Percentiles rank a stretch among this genome's conserved stretches.
Evolutionary conservation across 2,113 vertebrate genomes (phyloP).

Genomic region (Psittacula cyanocephala): DNA sequence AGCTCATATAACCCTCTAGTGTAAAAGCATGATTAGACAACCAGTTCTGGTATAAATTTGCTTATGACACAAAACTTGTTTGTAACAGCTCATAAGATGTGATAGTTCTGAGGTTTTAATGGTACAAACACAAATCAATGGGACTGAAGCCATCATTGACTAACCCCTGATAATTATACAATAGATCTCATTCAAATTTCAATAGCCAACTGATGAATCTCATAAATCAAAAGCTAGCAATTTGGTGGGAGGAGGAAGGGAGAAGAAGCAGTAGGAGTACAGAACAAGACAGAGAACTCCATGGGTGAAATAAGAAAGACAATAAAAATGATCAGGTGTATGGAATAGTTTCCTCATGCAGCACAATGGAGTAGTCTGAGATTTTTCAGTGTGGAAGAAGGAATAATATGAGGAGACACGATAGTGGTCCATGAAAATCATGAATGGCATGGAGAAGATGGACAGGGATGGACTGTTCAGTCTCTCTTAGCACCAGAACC

Average conservation of each 20-base stretch:
- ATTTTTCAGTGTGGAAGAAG: neutral
- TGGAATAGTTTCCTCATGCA: neutral
- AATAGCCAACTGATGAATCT: neutral
- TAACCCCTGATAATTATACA: neutral
- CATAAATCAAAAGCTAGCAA: neutral
- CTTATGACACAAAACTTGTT: neutral
- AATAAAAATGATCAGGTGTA: neutral
- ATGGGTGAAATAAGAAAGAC: neutral
- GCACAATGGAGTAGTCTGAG: neutral
- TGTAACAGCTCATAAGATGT: neutral
- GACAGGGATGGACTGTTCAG: neutral
- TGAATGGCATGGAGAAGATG: neutral
- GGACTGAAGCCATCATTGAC: neutral
- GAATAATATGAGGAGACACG: neutral
- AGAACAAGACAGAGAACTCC: neutral
- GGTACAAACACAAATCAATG: neutral
- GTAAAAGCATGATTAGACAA: neutral
- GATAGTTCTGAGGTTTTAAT: neutral
- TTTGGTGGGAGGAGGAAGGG: neutral
- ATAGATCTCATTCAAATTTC: neutral
- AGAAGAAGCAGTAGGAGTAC: neutral
- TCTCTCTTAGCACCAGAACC: neutral
- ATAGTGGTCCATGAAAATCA: neutral
- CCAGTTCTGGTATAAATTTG: neutral
- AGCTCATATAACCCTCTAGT: neutral